phyloP scores from a whole-genome alignment of 2,888 invertebrate genomes.

The Stenodema calcarata region DNA sequence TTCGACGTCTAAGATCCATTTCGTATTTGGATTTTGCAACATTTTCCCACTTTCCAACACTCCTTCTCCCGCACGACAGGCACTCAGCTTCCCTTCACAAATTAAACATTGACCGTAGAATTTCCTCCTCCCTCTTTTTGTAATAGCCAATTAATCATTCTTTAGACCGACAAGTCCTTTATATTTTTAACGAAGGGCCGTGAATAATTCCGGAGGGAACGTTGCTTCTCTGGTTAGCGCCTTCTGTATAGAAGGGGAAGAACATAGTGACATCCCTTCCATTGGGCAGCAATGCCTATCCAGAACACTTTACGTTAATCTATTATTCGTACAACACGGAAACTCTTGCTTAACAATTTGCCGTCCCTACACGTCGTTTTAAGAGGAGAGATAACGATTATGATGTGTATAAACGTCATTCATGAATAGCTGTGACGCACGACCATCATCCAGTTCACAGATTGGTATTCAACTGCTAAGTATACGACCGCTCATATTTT shows the following conservation, averaged over 20 bases:
- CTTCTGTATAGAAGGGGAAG: background rate
- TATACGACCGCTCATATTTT: too few species aligned
- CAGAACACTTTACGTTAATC: background rate
- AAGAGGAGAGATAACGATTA: too few species aligned
- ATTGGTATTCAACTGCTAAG: too few species aligned
- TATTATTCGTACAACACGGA: background rate
- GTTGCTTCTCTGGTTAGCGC: background rate
- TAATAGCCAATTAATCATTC: conserved; percentile 23
- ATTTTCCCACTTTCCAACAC: background rate
- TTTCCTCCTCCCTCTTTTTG: background rate
- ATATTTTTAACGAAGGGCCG: conserved; percentile 17
- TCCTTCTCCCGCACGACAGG: background rate
- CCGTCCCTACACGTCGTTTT: background rate
- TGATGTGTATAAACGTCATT: too few species aligned
- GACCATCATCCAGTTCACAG: too few species aligned
- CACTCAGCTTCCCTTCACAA: background rate
- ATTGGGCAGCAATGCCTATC: background rate
- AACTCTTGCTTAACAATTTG: background rate
- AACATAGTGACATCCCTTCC: background rate
- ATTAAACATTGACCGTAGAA: background rate
- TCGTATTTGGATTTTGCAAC: too few species aligned
- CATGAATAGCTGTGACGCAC: too few species aligned
- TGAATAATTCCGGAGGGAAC: conserved; percentile 9
- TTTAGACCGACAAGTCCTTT: background rate
- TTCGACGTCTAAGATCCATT: background rate